Base-by-base conservation (phyloP, 2,113 vertebrate genomes). In the Myiopsitta monachus region DNA sequence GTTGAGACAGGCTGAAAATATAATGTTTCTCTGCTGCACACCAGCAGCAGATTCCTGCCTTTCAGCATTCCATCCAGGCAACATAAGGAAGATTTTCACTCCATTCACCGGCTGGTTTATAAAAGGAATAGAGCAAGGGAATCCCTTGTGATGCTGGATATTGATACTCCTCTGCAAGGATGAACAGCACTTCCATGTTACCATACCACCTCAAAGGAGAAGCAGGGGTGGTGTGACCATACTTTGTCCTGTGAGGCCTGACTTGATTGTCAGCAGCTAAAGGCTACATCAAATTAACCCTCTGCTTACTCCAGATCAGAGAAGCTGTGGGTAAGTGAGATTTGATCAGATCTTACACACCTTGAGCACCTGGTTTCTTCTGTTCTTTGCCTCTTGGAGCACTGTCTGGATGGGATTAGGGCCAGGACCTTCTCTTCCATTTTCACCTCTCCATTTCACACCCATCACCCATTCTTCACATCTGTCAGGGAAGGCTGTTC, bases 381-480 rank as follows among this genome's bases (percentile, higher is more conserved):
- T 7, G 6, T 66, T 77, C 30, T 54, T 80, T 77, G 33, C 30
- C 30, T 43, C 44, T n/a, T 77, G 21, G 27, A 80, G 54, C 33
- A 21, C 77, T 15, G 11, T n/a, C 30, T 51, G 22, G 33, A 12
- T 86, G n/a, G 12, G 41, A 28, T 36, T 28, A 47, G n/a, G 66
- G 22, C 27, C 55, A 78, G n/a, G 38, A 83, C 19, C 14, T 52
- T 47, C 9, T 83, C 77, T 80, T 67, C 49, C 15, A 21, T 66
- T 55, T 85, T 62, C 12, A 54, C 18, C 44, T 22, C 31, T 88
- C 28, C 17, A 13, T 80, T 73, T 79, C 79, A 63, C 15, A 63
- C 38, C 10, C 0, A 0, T 41, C 61, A 67, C 38, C 39, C 30
- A 21, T 24, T 67, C 36, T 62, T 59, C 33, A 51, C 21, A 11